Evolutionary conservation across 2,888 invertebrate species (phyloP), one percentile per base, ranked within the genome.

Genomic region (Hanleya hanleyi): DNA sequence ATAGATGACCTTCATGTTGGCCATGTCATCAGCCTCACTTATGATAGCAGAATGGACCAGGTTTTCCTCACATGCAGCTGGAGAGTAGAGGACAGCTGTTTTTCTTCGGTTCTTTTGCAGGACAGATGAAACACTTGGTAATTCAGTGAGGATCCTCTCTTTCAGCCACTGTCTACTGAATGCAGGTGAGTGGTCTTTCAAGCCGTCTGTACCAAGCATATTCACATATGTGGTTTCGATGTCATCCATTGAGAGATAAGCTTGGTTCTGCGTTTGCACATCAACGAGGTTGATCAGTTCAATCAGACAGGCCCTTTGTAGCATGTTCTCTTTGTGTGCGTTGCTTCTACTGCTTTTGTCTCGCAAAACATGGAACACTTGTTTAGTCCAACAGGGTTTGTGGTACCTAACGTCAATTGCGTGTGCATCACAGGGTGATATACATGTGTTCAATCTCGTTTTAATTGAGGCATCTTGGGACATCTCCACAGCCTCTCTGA

Each of bases 41-140:
- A 7, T 35, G 12, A 69, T 69, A 7, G 69, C 65, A 67, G 69
- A 15, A 69, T 69, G 15, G 36, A 65, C 65, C 65, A 65, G 15
- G 36, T 18, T 22, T 65, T 68, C 67, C 41, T 70, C 71, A 70
- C 49, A 69, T 69, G 37, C 41, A n/a, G 69, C 71, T 22, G 33
- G 68, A 7, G 18, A 70, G 35, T 69, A 70, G 32, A 70, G 67
- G n/a, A 70, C 71, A 69, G 71, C 67, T 36, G 67, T 69, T 47
- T 69, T 69, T 26, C 67, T 41, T 41, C 67, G 15, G 26, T 65
- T 35, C 35, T 65, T 65, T 41, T 41, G 47, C 12, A 41, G 47
- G 47, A 41, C 47, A 41, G 47, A 41, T 41, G 12, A 15, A 15
- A 41, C 47, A 41, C 12, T 41, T n/a, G n/a, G n/a, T 41, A 41